phyloP scores from a whole-genome alignment of 2,113 vertebrate species.

The Marmota monax region DNA sequence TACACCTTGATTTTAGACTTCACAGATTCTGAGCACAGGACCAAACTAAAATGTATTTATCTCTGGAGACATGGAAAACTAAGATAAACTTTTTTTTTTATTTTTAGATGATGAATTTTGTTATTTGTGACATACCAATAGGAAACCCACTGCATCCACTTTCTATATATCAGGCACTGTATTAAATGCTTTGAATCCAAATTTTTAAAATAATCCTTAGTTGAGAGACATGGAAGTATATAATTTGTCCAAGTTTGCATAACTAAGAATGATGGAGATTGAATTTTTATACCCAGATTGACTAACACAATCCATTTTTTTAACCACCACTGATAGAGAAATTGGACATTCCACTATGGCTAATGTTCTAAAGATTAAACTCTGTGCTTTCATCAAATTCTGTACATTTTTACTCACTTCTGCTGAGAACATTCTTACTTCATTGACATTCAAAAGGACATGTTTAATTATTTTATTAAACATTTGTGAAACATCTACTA shows the following conservation, averaged over 20 bases:
- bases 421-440: neutral
- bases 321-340: neutral
- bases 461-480: slow-evolving; percentile 54
- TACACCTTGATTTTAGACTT: neutral
- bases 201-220: no score
- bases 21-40: neutral
- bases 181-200: no score
- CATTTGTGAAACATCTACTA: slow-evolving; percentile 1
- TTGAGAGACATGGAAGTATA: no score
- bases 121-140: neutral
- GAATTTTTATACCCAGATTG: neutral
- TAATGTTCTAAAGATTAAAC: neutral
- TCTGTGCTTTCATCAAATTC: neutral
- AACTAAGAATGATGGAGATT: neutral
- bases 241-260: neutral
- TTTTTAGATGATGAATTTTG: neutral
- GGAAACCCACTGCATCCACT: neutral
- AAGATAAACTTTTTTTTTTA: neutral
- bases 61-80: neutral
- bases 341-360: no score
- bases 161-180: neutral
- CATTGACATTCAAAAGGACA: slow-evolving; percentile 19
- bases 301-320: neutral
- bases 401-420: neutral
- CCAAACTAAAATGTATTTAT: neutral